Evolutionary conservation across 2,797 vertebrate species (phyloP).

Genomic region (Nasua narica): DNA sequence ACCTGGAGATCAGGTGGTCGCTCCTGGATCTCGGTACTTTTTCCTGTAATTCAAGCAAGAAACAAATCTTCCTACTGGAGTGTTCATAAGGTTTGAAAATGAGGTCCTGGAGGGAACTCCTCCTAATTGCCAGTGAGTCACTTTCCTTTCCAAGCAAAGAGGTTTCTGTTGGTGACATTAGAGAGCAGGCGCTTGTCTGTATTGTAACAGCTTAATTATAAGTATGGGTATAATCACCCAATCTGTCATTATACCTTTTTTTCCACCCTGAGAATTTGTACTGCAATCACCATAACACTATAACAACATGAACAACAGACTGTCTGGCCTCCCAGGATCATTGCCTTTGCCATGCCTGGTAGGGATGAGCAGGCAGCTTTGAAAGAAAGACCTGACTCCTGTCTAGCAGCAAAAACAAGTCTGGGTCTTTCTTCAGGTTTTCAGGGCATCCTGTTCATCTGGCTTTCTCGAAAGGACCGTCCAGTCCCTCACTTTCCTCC

Average conservation of each 20-base stretch:
- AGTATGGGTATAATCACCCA: slow-evolving; percentile 73
- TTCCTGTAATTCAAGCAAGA: slow-evolving; percentile 47
- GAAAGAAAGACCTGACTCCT: slow-evolving; percentile 50
- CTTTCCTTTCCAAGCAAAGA: slow-evolving; percentile 77
- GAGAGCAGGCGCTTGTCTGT: slow-evolving; percentile 75
- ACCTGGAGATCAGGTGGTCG: slow-evolving; percentile 64
- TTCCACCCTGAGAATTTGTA: slow-evolving; percentile 69
- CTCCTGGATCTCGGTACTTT: slow-evolving; percentile 64
- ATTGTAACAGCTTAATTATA: slow-evolving; percentile 82
- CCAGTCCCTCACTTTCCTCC: slow-evolving; percentile 1
- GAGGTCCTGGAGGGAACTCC: slow-evolving; percentile 64
- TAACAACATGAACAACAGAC: slow-evolving; percentile 72
- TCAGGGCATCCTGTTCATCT: slow-evolving; percentile 43
- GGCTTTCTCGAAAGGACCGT: slow-evolving; percentile 61
- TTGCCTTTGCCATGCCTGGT: slow-evolving; percentile 73
- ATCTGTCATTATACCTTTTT: slow-evolving; percentile 74
- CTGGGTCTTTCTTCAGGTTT: slow-evolving; percentile 20
- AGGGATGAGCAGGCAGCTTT: slow-evolving; percentile 69
- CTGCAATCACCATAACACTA: slow-evolving; percentile 68
- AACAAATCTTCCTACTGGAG: slow-evolving; percentile 34
- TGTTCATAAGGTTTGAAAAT: slow-evolving; percentile 53
- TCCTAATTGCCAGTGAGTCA: slow-evolving; percentile 77
- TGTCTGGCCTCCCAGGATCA: slow-evolving; percentile 57
- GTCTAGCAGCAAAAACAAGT: slow-evolving; percentile 21
- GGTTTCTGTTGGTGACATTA: slow-evolving; percentile 77